Percentiles rank a stretch among this genome's conserved stretches.
phyloP scores from a whole-genome alignment of 2,113 vertebrate genomes.

The Muscicapa adusta region DNA sequence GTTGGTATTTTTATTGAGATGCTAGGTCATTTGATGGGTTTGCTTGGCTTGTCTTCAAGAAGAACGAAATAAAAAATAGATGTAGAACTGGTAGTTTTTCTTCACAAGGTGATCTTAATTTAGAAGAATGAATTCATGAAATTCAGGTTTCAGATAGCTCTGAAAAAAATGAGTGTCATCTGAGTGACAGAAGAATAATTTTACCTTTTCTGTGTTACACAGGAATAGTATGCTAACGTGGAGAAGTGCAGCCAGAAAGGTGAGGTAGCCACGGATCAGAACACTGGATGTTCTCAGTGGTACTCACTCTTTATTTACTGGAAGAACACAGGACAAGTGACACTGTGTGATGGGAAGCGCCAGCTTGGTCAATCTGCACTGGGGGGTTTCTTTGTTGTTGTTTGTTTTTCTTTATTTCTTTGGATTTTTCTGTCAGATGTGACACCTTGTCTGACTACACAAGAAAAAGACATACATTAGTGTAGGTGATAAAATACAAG shows the following conservation, averaged over 20 bases:
- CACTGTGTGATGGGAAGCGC: not conserved
- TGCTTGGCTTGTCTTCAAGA: not conserved
- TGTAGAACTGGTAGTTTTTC: not conserved
- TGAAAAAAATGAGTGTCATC: not conserved
- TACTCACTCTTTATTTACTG: not conserved
- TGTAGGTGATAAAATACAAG: not conserved
- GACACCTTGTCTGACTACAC: not conserved
- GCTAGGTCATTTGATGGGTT: rapidly evolving
- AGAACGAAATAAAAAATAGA: not conserved
- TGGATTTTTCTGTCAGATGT: not conserved
- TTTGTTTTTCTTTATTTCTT: not conserved
- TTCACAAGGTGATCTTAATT: not conserved
- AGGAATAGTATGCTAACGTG: not conserved
- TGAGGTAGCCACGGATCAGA: not conserved
- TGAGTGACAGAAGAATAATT: not conserved
- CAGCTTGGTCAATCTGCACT: not conserved
- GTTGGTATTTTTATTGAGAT: not conserved
- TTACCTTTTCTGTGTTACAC: not conserved
- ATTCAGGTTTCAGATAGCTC: not conserved
- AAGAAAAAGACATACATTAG: not conserved
- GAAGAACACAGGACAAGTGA: not conserved
- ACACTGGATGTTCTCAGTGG: not conserved
- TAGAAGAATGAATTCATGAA: not conserved
- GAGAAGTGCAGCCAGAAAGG: not conserved
- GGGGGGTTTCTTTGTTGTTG: no score